Evolutionary conservation across 1,140 invertebrate species (phyloP).

Genomic region (Pararge aegeria): DNA sequence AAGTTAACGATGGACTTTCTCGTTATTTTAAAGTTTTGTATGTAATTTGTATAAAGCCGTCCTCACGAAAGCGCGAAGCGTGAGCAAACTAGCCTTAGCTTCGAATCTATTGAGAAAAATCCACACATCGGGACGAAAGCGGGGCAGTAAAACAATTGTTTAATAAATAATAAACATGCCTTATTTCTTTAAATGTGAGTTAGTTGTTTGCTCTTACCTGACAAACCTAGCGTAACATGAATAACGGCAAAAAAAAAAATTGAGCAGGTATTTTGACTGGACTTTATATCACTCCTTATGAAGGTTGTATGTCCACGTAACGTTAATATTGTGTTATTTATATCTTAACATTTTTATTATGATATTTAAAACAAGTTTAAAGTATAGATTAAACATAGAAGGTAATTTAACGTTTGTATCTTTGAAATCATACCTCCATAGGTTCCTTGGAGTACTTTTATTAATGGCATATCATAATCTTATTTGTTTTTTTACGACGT

Average conservation of each 20-base stretch:
- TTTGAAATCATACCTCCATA: conserved; percentile 51
- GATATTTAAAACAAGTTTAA: conserved; percentile 63
- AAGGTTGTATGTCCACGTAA: conserved; percentile 75
- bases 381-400: conserved; percentile 60
- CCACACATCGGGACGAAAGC: too few relatives aligned
- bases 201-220: too few relatives aligned
- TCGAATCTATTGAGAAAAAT: too few relatives aligned
- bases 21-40: too few relatives aligned
- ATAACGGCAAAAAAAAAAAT: background rate
- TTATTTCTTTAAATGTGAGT: background rate
- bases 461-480: conserved; percentile 1
- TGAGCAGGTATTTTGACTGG: conserved; percentile 2
- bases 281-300: conserved; percentile 56
- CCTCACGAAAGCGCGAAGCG: background rate
- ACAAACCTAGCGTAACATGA: too few relatives aligned
- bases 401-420: conserved; percentile 64
- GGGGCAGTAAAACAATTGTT: too few relatives aligned
- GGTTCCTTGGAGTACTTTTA: conserved; percentile 11
- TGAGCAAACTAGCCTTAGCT: background rate
- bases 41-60: background rate
- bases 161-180: too few relatives aligned
- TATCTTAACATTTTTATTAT: conserved; percentile 69
- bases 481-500: background rate
- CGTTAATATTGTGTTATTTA: conserved; percentile 72
- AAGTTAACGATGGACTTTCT: too few relatives aligned